Conservation (phyloP, 2,113 vertebrate species). For the Leucoraja erinaceus region DNA sequence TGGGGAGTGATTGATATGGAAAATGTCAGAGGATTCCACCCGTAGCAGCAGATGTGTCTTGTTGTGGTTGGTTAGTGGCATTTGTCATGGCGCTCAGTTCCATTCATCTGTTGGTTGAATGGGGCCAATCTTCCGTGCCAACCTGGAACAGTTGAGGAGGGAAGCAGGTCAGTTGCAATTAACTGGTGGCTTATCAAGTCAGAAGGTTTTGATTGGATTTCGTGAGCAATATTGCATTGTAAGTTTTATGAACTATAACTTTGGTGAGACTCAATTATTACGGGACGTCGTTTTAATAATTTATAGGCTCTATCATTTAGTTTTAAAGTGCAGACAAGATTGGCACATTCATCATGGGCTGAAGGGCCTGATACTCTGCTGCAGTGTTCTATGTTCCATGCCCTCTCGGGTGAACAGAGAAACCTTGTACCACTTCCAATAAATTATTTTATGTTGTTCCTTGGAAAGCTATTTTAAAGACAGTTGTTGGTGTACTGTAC, state of each 20-base stretch:
- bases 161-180: not conserved
- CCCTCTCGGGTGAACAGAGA: not conserved
- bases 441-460: too few relatives aligned
- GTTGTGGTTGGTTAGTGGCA: not conserved
- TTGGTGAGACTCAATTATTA: not conserved
- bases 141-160: not conserved
- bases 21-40: not conserved
- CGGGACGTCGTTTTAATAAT: not conserved
- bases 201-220: not conserved
- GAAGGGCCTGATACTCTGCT: too few relatives aligned
- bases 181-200: not conserved
- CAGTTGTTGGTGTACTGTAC: not conserved
- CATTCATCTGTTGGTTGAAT: not conserved
- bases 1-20: slow-evolving; percentile 17
- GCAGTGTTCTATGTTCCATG: not conserved
- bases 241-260: not conserved
- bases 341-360: too few relatives aligned
- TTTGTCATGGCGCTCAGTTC: not conserved
- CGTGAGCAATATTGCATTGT: not conserved
- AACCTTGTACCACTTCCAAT: not conserved
- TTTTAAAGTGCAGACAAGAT: not conserved
- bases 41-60: not conserved
- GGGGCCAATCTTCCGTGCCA: not conserved
- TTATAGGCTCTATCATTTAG: not conserved
- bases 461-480: not conserved